These are phyloP conservation scores for Merodon equestris DNA, from an alignment of 2,888 invertebrate genomes.

Conservation along the genomic window DNA sequence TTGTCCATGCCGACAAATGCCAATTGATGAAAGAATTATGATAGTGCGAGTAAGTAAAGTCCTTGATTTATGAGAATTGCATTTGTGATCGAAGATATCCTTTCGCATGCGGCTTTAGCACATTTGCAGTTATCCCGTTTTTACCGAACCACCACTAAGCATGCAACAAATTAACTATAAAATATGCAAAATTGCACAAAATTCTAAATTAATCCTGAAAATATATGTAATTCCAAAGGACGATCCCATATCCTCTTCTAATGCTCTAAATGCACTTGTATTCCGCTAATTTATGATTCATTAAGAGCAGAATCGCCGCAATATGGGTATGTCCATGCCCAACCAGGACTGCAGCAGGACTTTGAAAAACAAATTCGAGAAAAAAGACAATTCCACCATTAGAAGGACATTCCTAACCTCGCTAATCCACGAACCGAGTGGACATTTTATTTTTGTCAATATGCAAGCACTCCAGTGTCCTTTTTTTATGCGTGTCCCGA, in stretches of 20 bases:
- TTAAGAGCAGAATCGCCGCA: conserved; percentile 55
- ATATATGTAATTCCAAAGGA: conserved; percentile 53
- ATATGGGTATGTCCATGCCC: not conserved
- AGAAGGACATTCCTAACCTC: conserved; percentile 42
- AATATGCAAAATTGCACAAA: conserved; percentile 67
- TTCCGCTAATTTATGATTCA: conserved; percentile 65
- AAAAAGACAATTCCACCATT: conserved; percentile 2
- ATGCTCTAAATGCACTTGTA: conserved; percentile 66
- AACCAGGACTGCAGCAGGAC: no score
- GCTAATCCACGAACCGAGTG: conserved; percentile 25
- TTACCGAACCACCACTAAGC: not conserved
- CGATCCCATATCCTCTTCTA: conserved; percentile 56
- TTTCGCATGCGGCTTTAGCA: no score
- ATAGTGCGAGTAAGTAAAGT: conserved; percentile 78
- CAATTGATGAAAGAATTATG: conserved; percentile 79
- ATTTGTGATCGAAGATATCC: no score
- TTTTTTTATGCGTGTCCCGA: not conserved
- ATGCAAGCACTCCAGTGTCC: conserved; percentile 31
- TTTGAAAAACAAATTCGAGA: no score
- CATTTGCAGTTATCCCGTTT: conserved; percentile 1
- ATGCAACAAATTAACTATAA: conserved; percentile 66
- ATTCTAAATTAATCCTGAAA: conserved; percentile 62
- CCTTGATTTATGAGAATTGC: conserved; percentile 76
- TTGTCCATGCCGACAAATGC: conserved; percentile 71
- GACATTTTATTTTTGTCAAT: conserved; percentile 52